Base-by-base conservation (phyloP, 2,797 vertebrate species). In the Aplochiton taeniatus region DNA sequence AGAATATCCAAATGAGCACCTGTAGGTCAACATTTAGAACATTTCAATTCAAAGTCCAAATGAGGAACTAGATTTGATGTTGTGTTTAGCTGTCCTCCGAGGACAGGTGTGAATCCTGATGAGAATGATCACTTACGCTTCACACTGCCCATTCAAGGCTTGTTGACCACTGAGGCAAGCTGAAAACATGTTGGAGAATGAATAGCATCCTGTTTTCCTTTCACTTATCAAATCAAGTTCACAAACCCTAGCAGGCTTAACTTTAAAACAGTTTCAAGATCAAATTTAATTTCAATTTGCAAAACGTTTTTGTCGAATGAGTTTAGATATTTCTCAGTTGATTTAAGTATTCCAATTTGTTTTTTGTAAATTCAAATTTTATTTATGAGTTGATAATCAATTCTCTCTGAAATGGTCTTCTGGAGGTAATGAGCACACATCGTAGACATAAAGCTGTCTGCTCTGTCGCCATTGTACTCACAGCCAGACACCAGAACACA, bases 1-100 rank as follows among this genome's bases (percentile, higher is more conserved):
- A 41, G 79, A 70, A 11, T 41, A 48, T 11, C 89, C 89, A 74
- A 82, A 89, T 0, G 5, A 0, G 61, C 91, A 92, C 0, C 91
- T 92, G 78, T 80, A 85, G 87, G 46, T 77, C 47, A 20, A 13
- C 7, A 9, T 11, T 12, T 13, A 18, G 20, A 20, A 20, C 8
- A 43, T 50, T 4, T 0, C 6, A 31, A n/a, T 41, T 17, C 14
- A 42, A 9, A 49, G 13, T 9, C 10, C 1, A n/a, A 46, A 19
- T 11, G 43, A 11, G 43, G 11, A 13, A 17, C n/a, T 58, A n/a
- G 8, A 8, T 11, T 11, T 56, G 54, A 56, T 31, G 31, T 11
- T 13, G 8, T 56, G 14, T 31, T n/a, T 9, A 20, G 13, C 8
- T 7, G 7, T 31, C 17, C 41, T 42, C 3, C n/a, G 4, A n/a